These are phyloP conservation scores for Heloderma charlesbogerti DNA, from an alignment of 2,113 vertebrate species.

Conservation along the genomic window DNA sequence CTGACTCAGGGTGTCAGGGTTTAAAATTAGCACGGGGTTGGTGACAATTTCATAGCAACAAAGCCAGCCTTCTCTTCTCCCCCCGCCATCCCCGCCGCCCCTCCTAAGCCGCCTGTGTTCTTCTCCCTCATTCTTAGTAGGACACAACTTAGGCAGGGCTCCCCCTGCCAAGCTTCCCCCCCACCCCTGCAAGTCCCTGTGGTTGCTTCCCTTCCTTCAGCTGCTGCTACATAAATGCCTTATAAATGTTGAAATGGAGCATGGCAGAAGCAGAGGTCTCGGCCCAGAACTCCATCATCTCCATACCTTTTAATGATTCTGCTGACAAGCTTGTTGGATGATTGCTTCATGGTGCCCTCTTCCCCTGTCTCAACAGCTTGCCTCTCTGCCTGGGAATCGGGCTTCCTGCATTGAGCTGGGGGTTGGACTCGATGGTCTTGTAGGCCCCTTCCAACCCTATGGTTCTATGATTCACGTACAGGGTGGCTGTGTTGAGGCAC, in stretches of 20 bases:
- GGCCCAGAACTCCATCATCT: not conserved
- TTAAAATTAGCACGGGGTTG: constrained; percentile 18
- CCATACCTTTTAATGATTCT: not conserved
- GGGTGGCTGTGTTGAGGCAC: not conserved
- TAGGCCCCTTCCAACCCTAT: no score
- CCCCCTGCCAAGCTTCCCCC: no score
- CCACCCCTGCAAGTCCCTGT: no score
- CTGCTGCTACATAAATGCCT: not conserved
- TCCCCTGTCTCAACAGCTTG: not conserved
- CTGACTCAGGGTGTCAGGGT: constrained; percentile 32
- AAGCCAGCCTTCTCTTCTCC: not conserved
- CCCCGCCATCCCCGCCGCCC: not conserved
- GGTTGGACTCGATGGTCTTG: no score
- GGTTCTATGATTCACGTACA: no score
- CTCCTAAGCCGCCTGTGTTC: not conserved
- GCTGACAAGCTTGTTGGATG: not conserved
- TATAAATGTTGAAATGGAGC: not conserved
- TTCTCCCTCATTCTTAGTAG: not conserved
- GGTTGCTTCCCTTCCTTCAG: not conserved
- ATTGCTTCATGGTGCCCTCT: not conserved
- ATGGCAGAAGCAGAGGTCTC: not conserved
- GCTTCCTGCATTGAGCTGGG: no score
- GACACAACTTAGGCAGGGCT: not conserved
- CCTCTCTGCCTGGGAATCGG: no score
- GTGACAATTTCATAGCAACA: constrained; percentile 39